These are phyloP conservation scores for Albula glossodonta DNA, from an alignment of 2,113 vertebrate genomes.

Conservation along the genomic window DNA sequence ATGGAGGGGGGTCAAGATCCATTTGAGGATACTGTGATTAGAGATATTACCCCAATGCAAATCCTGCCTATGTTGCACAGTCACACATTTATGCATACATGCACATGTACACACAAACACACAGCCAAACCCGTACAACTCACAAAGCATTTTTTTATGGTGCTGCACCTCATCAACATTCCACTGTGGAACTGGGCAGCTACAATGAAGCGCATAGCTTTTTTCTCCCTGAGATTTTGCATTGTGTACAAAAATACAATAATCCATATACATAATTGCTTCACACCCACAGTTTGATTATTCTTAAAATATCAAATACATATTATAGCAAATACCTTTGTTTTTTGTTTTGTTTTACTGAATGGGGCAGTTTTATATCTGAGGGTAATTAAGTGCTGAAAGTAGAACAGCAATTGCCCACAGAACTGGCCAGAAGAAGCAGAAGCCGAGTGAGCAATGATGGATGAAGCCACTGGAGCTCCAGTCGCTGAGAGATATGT, in stretches of 20 bases:
- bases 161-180: constrained; percentile 26
- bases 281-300: constrained; percentile 19
- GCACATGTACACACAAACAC: neutral
- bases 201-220: neutral
- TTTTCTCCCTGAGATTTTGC: constrained; percentile 3
- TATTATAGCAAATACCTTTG: constrained; percentile 22
- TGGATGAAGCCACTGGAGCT: constrained; percentile 22
- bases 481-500: constrained; percentile 25
- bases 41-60: neutral
- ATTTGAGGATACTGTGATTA: neutral
- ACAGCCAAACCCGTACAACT: neutral
- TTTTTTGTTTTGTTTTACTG: constrained; percentile 6
- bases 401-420: constrained; percentile 19
- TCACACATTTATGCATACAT: neutral
- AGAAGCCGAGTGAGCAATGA: constrained; percentile 18
- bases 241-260: constrained; percentile 14
- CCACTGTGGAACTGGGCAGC: constrained; percentile 15
- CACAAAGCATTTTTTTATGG: neutral
- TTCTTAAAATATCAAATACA: constrained; percentile 21
- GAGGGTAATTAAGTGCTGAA: constrained; percentile 28
- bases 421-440: constrained; percentile 19
- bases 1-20: neutral
- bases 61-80: neutral
- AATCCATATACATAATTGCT: constrained; percentile 26
- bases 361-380: constrained; percentile 22